Evolutionary conservation across 2,888 invertebrate species (phyloP).

Genomic region (Conus canariensis): DNA sequence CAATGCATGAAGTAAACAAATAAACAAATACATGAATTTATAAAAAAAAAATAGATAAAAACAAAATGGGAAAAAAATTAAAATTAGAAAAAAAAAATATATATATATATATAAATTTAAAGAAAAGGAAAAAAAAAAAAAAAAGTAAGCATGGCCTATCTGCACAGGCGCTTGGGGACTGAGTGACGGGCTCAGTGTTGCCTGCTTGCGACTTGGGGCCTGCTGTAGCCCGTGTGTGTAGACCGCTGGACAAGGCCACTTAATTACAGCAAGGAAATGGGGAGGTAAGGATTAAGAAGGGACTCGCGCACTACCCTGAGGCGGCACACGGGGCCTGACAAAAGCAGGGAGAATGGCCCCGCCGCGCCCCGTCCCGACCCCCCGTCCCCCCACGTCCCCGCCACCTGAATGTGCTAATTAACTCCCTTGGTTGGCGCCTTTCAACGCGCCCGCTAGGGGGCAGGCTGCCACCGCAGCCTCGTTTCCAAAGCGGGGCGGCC

Average conservation of each 20-base stretch:
- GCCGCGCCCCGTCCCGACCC: slow-evolving; percentile 31
- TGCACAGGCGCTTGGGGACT: too few species aligned
- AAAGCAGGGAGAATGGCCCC: slow-evolving; percentile 36
- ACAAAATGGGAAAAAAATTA: too few species aligned
- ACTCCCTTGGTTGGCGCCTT: slow-evolving; percentile 44
- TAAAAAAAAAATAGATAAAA: too few species aligned
- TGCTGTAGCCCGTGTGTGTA: not conserved
- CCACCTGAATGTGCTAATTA: slow-evolving; percentile 53
- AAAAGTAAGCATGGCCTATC: too few species aligned
- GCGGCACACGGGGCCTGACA: slow-evolving; percentile 35
- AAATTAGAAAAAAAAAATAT: too few species aligned
- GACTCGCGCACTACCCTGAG: not conserved
- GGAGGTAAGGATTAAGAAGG: slow-evolving; percentile 41
- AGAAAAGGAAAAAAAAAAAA: too few species aligned
- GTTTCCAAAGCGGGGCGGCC: not conserved
- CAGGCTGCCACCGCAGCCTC: slow-evolving; percentile 19
- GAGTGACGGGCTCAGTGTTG: too few species aligned
- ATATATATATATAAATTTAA: too few species aligned
- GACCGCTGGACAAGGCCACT: slow-evolving; percentile 18
- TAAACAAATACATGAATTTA: too few species aligned
- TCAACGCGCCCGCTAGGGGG: slow-evolving; percentile 42
- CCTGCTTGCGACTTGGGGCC: too few species aligned
- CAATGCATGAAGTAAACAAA: too few species aligned
- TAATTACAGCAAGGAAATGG: slow-evolving; percentile 43
- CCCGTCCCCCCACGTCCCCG: slow-evolving; percentile 39